Evolutionary conservation across 2,888 invertebrate species (phyloP).

Genomic region (Lomographa bimaculata): DNA sequence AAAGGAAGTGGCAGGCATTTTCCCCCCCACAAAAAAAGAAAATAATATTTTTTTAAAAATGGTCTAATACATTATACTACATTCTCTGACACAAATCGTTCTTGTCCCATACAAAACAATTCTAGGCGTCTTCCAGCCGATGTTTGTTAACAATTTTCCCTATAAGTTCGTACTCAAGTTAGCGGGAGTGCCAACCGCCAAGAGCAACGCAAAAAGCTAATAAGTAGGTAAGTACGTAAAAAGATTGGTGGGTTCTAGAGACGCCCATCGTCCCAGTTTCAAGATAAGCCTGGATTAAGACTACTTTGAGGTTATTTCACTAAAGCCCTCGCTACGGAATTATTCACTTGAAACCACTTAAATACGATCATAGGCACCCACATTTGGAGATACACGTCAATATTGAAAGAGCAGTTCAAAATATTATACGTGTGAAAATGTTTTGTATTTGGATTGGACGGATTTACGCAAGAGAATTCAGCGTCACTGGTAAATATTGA

Average conservation of each 20-base stretch:
- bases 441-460: slow-evolving; percentile 13
- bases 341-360: too few relatives aligned
- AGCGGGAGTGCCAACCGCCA: slow-evolving; percentile 6
- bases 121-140: too few relatives aligned
- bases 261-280: slow-evolving; percentile 35
- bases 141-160: slow-evolving; percentile 3
- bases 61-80: too few relatives aligned
- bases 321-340: slow-evolving; percentile 21
- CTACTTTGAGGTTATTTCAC: slow-evolving; percentile 35
- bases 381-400: neutral
- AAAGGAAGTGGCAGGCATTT: too few relatives aligned
- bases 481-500: slow-evolving; percentile 21
- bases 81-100: too few relatives aligned
- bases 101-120: too few relatives aligned
- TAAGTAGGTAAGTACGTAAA: slow-evolving; percentile 26
- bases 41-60: too few relatives aligned
- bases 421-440: slow-evolving; percentile 17
- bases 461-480: slow-evolving; percentile 14
- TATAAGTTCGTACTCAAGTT: neutral
- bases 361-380: too few relatives aligned
- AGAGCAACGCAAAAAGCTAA: slow-evolving; percentile 24
- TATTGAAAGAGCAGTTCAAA: slow-evolving; percentile 8
- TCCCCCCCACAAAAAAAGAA: too few relatives aligned
- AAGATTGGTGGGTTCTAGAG: slow-evolving; percentile 25
- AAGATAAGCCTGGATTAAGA: slow-evolving; percentile 43